Evolutionary conservation across 2,113 vertebrate species (phyloP).

Genomic region (Micronisus gabar): DNA sequence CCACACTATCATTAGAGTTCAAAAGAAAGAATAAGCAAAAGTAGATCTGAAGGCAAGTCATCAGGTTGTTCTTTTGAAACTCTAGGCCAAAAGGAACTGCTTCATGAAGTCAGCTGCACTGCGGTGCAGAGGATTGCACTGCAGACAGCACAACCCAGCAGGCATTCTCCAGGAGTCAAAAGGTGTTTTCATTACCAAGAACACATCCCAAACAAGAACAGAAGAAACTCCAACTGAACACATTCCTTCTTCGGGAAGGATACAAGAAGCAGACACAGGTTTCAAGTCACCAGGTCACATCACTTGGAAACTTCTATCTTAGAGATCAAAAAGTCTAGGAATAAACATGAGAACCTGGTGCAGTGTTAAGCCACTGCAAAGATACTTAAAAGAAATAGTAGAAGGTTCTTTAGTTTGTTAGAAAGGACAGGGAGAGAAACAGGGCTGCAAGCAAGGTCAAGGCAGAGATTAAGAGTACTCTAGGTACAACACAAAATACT

Average conservation of each 20-base stretch:
- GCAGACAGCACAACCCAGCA: not conserved
- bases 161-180: not conserved
- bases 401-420: not conserved
- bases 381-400: not conserved
- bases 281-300: not conserved
- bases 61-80: not conserved
- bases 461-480: not conserved
- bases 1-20: not conserved
- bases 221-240: not conserved
- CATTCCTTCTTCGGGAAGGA: not conserved
- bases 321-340: not conserved
- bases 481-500: not conserved
- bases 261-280: not conserved
- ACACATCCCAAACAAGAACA: not conserved
- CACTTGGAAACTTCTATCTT: not conserved
- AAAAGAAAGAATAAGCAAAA: not conserved
- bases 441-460: not conserved
- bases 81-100: not conserved
- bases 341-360: not conserved
- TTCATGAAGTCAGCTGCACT: not conserved
- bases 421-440: not conserved
- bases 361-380: not conserved
- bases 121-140: not conserved
- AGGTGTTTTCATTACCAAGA: not conserved
- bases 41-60: not conserved